Conservation (phyloP, 2,797 vertebrate species). For the Sebastes variabilis region DNA sequence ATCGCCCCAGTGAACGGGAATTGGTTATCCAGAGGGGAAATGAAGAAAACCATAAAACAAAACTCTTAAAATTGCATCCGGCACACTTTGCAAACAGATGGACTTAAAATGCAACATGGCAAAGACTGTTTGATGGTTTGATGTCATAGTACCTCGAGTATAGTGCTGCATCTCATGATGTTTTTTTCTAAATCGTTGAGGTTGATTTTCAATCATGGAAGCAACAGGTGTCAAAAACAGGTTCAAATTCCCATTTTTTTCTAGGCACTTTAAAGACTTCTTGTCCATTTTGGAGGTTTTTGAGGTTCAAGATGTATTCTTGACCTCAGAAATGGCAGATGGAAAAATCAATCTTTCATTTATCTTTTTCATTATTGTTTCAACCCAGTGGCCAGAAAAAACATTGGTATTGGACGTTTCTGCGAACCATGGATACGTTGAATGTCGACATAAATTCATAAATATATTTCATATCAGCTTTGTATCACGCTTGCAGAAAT, state of each 20-base stretch:
- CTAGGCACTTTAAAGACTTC: not conserved
- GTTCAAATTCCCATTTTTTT: not conserved
- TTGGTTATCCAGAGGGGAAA: constrained; percentile 42
- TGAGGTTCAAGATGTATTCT: not conserved
- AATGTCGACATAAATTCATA: no score
- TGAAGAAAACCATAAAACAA: constrained; percentile 36
- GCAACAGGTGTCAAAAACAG: not conserved
- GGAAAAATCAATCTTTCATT: not conserved
- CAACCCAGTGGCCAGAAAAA: no score
- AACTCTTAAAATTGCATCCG: constrained; percentile 28
- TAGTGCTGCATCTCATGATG: not conserved
- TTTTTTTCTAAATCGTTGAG: not conserved
- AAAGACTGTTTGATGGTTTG: not conserved
- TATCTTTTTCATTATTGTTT: not conserved
- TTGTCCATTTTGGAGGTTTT: not conserved
- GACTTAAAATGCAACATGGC: not conserved
- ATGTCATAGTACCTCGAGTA: not conserved
- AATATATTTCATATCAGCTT: no score
- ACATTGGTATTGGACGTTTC: not conserved
- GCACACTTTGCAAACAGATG: constrained; percentile 19
- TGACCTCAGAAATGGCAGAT: not conserved
- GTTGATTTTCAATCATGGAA: not conserved
- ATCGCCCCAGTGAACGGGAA: constrained; percentile 28
- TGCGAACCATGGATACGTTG: no score
- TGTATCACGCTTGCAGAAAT: no score